Conservation (phyloP, 2,888 invertebrate genomes). For the Drosophila yooni region DNA sequence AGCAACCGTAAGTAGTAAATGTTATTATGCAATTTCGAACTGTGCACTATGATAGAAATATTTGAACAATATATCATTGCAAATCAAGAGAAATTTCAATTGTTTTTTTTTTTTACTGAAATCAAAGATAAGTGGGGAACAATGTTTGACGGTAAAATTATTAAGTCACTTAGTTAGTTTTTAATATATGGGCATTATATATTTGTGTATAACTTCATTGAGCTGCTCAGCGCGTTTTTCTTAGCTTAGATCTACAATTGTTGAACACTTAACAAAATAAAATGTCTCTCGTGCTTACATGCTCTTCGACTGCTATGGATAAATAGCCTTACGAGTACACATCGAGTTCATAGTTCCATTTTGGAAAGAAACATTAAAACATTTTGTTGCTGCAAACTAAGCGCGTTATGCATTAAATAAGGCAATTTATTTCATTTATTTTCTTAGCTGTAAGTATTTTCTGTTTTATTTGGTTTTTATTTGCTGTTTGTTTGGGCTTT, state of each 20-base stretch:
- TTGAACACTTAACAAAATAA: slow-evolving; percentile 50
- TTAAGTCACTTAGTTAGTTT: slow-evolving; percentile 20
- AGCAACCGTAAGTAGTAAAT: slow-evolving; percentile 8
- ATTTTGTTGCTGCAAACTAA: slow-evolving; percentile 73
- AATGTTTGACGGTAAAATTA: slow-evolving; percentile 10
- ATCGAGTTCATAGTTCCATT: slow-evolving; percentile 42
- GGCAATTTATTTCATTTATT: slow-evolving; percentile 53
- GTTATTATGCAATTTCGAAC: slow-evolving; percentile 23
- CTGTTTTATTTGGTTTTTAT: slow-evolving; percentile 4
- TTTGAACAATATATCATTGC: slow-evolving; percentile 66
- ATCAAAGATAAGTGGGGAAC: slow-evolving; percentile 18
- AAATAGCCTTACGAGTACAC: slow-evolving; percentile 47
- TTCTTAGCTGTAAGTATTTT: slow-evolving; percentile 11
- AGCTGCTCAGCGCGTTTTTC: slow-evolving; percentile 50
- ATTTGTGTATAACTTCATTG: slow-evolving; percentile 50
- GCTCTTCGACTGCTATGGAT: slow-evolving; percentile 32
- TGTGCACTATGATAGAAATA: slow-evolving; percentile 80
- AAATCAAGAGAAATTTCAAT: slow-evolving; percentile 33
- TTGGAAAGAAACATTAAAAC: slow-evolving; percentile 39
- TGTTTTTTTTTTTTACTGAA: slow-evolving; percentile 16
- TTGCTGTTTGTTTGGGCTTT: slow-evolving; percentile 17
- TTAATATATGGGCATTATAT: slow-evolving; percentile 40
- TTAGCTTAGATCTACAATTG: slow-evolving; percentile 51
- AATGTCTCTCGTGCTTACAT: slow-evolving; percentile 34
- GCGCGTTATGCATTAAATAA: slow-evolving; percentile 74